Evolutionary conservation across 2,888 invertebrate species (phyloP).

Genomic region (Sialis lutaria): DNA sequence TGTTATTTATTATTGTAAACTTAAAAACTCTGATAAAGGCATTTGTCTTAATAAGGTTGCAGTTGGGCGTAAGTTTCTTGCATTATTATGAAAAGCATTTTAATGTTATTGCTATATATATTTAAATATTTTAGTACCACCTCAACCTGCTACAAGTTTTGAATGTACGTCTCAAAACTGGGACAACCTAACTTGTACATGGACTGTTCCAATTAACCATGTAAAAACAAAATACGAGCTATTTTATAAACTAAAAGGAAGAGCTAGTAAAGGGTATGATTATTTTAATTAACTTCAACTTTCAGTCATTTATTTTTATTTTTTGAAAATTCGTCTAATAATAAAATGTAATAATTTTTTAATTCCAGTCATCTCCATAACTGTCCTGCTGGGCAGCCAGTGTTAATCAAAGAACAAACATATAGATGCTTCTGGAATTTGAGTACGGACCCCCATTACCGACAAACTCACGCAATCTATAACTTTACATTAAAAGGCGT

Average conservation of each 20-base stretch:
- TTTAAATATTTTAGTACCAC: constrained; percentile 30
- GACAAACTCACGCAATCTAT: constrained; percentile 31
- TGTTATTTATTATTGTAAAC: constrained; percentile 35
- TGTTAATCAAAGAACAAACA: constrained; percentile 12
- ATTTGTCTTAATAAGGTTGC: constrained; percentile 36
- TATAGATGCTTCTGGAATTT: constrained; percentile 29
- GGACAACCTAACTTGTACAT: constrained; percentile 55
- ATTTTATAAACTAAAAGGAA: constrained; percentile 25
- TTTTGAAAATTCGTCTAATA: background rate
- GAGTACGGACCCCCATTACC: constrained; percentile 32
- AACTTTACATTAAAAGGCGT: constrained; percentile 38
- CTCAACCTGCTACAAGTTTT: constrained; percentile 48
- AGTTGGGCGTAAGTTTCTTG: constrained; percentile 34
- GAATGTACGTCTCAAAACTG: constrained; percentile 56
- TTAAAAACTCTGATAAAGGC: constrained; percentile 21
- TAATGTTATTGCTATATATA: no score
- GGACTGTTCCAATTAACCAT: constrained; percentile 41
- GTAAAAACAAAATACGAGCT: constrained; percentile 37
- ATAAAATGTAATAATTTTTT: background rate
- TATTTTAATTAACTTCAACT: constrained; percentile 8
- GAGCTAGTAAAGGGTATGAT: constrained; percentile 21
- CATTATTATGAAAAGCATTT: constrained; percentile 1
- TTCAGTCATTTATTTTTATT: background rate
- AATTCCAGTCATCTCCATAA: constrained; percentile 8
- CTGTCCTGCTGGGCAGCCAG: constrained; percentile 16